Conservation (phyloP, 2,888 invertebrate species). For the Apodemia duryi region DNA sequence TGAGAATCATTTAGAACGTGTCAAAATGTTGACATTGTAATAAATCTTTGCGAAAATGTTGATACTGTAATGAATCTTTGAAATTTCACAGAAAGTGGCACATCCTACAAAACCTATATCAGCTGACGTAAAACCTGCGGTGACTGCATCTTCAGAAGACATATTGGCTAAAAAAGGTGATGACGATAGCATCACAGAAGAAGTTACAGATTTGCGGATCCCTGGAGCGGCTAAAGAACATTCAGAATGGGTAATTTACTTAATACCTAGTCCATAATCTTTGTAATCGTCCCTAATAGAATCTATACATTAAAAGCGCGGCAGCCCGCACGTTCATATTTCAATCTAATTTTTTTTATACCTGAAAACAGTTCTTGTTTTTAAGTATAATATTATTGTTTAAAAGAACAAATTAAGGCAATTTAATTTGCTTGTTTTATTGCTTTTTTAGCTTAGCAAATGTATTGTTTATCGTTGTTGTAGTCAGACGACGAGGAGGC, state of each 20-base stretch:
- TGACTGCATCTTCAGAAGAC: slow-evolving; percentile 30
- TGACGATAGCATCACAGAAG: slow-evolving; percentile 56
- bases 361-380: neutral
- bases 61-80: neutral
- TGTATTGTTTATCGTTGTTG: slow-evolving; percentile 38
- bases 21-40: neutral
- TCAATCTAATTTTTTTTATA: neutral
- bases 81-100: slow-evolving; percentile 38
- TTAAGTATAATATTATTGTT: slow-evolving; percentile 20
- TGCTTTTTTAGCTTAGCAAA: neutral
- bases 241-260: slow-evolving; percentile 53
- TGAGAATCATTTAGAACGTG: too few relatives aligned
- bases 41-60: neutral
- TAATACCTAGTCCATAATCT: neutral
- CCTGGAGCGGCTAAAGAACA: slow-evolving; percentile 41
- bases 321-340: slow-evolving; percentile 25
- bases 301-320: slow-evolving; percentile 20
- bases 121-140: slow-evolving; percentile 33
- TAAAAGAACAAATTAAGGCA: neutral
- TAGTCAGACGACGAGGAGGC: slow-evolving; percentile 68
- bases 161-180: slow-evolving; percentile 34
- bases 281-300: neutral
- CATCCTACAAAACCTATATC: slow-evolving; percentile 41
- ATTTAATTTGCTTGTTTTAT: neutral
- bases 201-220: slow-evolving; percentile 50